Base-by-base conservation (phyloP, 2,113 vertebrate genomes). In the Propithecus coquereli region DNA sequence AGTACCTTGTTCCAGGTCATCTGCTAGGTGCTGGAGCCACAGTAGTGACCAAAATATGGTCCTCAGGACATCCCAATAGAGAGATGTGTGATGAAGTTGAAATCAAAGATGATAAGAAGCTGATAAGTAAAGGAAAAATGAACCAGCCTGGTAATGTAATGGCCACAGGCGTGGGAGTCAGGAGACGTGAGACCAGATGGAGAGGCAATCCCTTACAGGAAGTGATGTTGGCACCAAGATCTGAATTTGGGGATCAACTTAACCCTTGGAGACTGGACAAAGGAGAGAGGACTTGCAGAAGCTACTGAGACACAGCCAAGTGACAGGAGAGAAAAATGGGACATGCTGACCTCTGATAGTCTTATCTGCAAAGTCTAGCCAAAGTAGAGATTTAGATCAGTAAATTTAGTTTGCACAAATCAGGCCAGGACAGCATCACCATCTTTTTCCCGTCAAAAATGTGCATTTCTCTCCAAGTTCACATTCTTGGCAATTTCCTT, bases 401-500 rank as follows among this genome's bases (percentile, higher is more conserved):
- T 16, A 59, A 18, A 45, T 63, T 12, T 9, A 8, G 20, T 57
- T 77, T 34, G 47, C n/a, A 47, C 45, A 10, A 57, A 5, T 25
- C 40, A 43, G 50, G 37, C 71, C 47, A 18, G 32, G 2, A 61
- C 22, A 6, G 2, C 12, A 17, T 45, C 81, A 59, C 34, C 50
- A 11, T 71, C 83, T 59, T 63, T 54, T 32, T 30, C 11, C 70
- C 27, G 77, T 43, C 34, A 80, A 87, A 52, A 61, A 66, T 8
- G 20, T 57, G 14, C 43, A 3, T 87, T 83, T 91, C 22, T 45
- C 66, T 83, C 85, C 82, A 95, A 82, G 71, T 85, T 66, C 90
- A 77, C 74, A 9, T 87, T 34, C 74, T 94, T 77, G 73, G 82
- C 96, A 68, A 12, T 70, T 68, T 68, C 83, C 57, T 92, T 66